Evolutionary conservation across 2,888 invertebrate species (phyloP).

Genomic region (Ophion obscuratus): DNA sequence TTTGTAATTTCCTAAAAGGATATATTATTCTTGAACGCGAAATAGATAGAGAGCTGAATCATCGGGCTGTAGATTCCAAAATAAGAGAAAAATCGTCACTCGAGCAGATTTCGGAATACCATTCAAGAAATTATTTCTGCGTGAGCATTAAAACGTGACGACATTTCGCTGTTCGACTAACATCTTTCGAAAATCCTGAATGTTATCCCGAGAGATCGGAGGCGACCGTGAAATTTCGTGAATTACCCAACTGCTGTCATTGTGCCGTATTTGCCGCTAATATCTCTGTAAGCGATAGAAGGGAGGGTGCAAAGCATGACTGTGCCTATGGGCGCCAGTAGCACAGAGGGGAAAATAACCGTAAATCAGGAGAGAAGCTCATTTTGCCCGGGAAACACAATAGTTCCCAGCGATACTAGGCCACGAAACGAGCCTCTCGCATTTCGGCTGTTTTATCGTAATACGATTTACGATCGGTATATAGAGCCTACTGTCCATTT

Average conservation of each 20-base stretch:
- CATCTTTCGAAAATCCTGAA: not conserved
- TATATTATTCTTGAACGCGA: not conserved
- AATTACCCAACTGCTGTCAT: slow-evolving; percentile 6
- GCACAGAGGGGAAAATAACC: slow-evolving; percentile 61
- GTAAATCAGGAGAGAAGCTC: slow-evolving; percentile 75
- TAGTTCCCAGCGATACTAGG: slow-evolving; percentile 73
- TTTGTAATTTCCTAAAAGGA: not conserved
- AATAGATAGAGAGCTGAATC: not conserved
- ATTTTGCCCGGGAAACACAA: slow-evolving; percentile 78
- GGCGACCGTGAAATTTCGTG: slow-evolving; percentile 4
- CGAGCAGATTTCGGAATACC: not conserved
- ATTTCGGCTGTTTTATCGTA: slow-evolving; percentile 75
- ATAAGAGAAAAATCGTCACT: not conserved
- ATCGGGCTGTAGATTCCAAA: not conserved
- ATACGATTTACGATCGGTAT: slow-evolving; percentile 78
- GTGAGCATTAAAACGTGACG: no score
- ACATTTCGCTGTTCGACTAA: not conserved
- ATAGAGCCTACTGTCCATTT: slow-evolving; percentile 44
- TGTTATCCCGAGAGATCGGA: not conserved
- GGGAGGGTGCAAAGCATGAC: slow-evolving; percentile 14
- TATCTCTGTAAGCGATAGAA: slow-evolving; percentile 20
- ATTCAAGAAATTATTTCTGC: not conserved
- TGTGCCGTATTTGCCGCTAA: slow-evolving; percentile 27
- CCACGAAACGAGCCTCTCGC: slow-evolving; percentile 68
- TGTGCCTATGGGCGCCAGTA: slow-evolving; percentile 10